Evolutionary conservation across 1,140 invertebrate species (phyloP).

Genomic region (Drosophila erecta): DNA sequence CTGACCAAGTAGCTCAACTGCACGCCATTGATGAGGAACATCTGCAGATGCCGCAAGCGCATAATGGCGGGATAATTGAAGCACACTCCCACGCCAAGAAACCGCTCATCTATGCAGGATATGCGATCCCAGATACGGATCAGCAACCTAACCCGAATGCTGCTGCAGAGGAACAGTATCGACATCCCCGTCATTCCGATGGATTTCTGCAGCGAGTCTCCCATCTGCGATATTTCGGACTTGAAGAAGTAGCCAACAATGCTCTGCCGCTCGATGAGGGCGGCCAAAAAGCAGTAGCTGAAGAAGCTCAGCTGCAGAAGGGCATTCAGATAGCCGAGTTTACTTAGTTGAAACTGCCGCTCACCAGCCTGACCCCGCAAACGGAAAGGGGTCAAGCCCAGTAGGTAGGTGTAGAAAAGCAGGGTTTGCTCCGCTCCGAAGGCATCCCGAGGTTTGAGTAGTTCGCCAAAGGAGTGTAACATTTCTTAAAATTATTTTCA

Average conservation of each 20-base stretch:
- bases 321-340: slow-evolving; percentile 70
- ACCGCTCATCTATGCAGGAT: slow-evolving; percentile 50
- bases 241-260: slow-evolving; percentile 82
- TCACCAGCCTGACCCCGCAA: slow-evolving; percentile 31
- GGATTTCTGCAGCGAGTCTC: slow-evolving; percentile 77
- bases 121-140: slow-evolving; percentile 64
- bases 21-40: slow-evolving; percentile 53
- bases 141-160: slow-evolving; percentile 51
- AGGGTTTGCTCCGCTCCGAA: slow-evolving; percentile 69
- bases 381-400: slow-evolving; percentile 75
- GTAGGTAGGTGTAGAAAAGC: slow-evolving; percentile 64
- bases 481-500: slow-evolving; percentile 12
- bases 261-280: slow-evolving; percentile 70
- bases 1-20: slow-evolving; percentile 67
- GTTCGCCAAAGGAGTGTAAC: slow-evolving; percentile 18
- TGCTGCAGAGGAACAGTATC: slow-evolving; percentile 64
- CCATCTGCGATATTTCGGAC: slow-evolving; percentile 73
- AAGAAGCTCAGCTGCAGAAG: slow-evolving; percentile 74
- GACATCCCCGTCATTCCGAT: slow-evolving; percentile 75
- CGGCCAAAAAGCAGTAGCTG: slow-evolving; percentile 70
- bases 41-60: slow-evolving; percentile 54
- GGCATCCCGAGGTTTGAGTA: slow-evolving; percentile 66
- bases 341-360: slow-evolving; percentile 56
- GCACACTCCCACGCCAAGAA: slow-evolving; percentile 63
- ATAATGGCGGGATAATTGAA: slow-evolving; percentile 74